Percentiles rank a stretch among this genome's conserved stretches.
phyloP scores from a whole-genome alignment of 2,888 invertebrate genomes.

The Leuctra nigra region DNA sequence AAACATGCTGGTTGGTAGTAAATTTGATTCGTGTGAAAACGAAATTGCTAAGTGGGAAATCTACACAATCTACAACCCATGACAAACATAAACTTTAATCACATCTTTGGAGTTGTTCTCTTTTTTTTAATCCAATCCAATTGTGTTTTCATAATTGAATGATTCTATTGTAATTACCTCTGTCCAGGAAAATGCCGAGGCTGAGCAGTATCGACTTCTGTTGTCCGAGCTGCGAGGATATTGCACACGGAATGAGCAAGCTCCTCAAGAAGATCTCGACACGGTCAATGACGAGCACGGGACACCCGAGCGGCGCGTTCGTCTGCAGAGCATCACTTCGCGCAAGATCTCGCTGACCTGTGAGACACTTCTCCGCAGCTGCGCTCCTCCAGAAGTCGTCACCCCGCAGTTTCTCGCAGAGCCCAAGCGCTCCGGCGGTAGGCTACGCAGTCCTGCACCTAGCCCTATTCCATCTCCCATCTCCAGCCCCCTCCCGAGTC shows the following conservation, averaged over 20 bases:
- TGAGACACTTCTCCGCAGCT: conserved; percentile 44
- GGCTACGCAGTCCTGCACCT: conserved; percentile 61
- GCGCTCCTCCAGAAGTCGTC: conserved; percentile 30
- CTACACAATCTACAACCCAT: too few species aligned
- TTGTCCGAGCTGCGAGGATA: conserved; percentile 52
- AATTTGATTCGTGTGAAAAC: too few species aligned
- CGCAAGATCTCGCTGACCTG: conserved; percentile 69
- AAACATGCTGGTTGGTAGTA: too few species aligned
- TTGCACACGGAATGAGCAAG: conserved; percentile 48
- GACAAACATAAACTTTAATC: too few species aligned
- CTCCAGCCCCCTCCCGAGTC: conserved; percentile 58
- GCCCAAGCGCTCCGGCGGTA: conserved; percentile 42
- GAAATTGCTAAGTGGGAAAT: too few species aligned
- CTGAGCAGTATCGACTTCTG: conserved; percentile 38
- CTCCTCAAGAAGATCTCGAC: conserved; percentile 27
- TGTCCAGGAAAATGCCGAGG: conserved; percentile 34
- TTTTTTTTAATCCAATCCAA: neutral
- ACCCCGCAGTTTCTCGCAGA: conserved; percentile 35
- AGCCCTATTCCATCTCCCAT: conserved; percentile 58
- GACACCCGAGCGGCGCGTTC: conserved; percentile 31
- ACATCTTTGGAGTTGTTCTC: too few species aligned
- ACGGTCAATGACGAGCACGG: conserved; percentile 26
- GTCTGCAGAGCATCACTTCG: conserved; percentile 40
- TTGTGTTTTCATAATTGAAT: neutral
- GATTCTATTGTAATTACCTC: neutral